phyloP scores from a whole-genome alignment of 2,888 invertebrate genomes.

The Serripes groenlandicus region DNA sequence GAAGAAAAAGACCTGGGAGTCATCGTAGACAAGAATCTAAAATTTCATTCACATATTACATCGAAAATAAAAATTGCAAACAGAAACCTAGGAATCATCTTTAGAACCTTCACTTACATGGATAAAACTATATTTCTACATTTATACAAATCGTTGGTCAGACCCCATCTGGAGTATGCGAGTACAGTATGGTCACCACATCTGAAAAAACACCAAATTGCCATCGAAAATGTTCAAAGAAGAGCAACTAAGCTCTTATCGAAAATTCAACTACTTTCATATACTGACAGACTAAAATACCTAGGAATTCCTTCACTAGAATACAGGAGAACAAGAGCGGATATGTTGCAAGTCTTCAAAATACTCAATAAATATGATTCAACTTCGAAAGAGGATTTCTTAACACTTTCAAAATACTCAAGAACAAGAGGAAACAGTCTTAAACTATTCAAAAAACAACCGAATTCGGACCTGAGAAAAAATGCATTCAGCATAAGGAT shows the following conservation, averaged over 20 bases:
- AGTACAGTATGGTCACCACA: not conserved
- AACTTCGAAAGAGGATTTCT: not conserved
- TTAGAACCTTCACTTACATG: not conserved
- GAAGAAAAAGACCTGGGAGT: slow-evolving; percentile 6
- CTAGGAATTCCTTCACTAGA: slow-evolving; percentile 9
- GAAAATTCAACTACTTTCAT: not conserved
- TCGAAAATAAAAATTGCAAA: not conserved
- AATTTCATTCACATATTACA: not conserved
- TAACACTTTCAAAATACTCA: not conserved
- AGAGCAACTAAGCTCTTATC: slow-evolving; percentile 16
- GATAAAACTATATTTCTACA: slow-evolving; percentile 26
- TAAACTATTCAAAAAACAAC: not conserved
- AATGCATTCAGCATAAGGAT: too few species aligned
- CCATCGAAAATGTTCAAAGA: slow-evolving; percentile 31
- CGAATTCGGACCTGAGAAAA: too few species aligned
- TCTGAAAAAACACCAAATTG: not conserved
- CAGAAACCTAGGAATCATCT: not conserved
- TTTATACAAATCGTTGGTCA: slow-evolving; percentile 16
- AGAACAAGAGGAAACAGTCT: not conserved
- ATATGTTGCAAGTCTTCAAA: slow-evolving; percentile 20
- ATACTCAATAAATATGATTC: slow-evolving; percentile 12
- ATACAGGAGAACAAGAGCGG: slow-evolving; percentile 20
- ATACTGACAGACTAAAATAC: slow-evolving; percentile 14
- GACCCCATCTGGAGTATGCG: slow-evolving; percentile 18
- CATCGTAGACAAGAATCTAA: not conserved